Percentiles rank a stretch among this genome's conserved stretches.
phyloP scores from a whole-genome alignment of 2,888 invertebrate genomes.

The Hirtodrosophila histrioides region DNA sequence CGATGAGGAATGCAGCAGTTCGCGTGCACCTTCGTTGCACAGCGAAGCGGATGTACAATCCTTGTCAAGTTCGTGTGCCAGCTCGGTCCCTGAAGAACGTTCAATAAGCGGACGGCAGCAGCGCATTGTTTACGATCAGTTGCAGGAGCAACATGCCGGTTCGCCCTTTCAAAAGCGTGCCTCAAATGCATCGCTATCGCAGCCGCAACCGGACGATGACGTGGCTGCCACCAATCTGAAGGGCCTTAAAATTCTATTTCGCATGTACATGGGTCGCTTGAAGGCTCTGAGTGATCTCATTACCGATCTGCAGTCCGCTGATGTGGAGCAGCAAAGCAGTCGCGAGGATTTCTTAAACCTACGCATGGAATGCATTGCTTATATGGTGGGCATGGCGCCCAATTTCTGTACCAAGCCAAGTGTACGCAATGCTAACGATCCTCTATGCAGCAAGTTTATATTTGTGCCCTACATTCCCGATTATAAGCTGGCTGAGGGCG shows the following conservation, averaged over 20 bases:
- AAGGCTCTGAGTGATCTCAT: slow-evolving; percentile 81
- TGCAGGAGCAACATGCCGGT: slow-evolving; percentile 70
- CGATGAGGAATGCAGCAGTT: slow-evolving; percentile 73
- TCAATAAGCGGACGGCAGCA: slow-evolving; percentile 65
- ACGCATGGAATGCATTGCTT: slow-evolving; percentile 82
- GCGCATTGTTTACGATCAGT: slow-evolving; percentile 79
- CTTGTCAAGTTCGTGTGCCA: slow-evolving; percentile 76
- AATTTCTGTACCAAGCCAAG: slow-evolving; percentile 66
- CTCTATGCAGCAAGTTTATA: slow-evolving; percentile 48
- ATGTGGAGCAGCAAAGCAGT: slow-evolving; percentile 73
- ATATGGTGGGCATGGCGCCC: slow-evolving; percentile 72
- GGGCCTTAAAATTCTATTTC: slow-evolving; percentile 87
- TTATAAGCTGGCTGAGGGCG: slow-evolving; percentile 73
- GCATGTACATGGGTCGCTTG: slow-evolving; percentile 86
- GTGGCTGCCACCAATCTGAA: slow-evolving; percentile 78
- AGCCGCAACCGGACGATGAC: slow-evolving; percentile 62
- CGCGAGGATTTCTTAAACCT: slow-evolving; percentile 78
- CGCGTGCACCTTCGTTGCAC: slow-evolving; percentile 74
- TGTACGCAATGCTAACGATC: slow-evolving; percentile 42
- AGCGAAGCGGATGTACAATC: slow-evolving; percentile 81
- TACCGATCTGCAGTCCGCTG: slow-evolving; percentile 78
- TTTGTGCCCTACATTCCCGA: slow-evolving; percentile 82
- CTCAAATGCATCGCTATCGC: slow-evolving; percentile 74
- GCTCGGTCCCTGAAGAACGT: slow-evolving; percentile 76
- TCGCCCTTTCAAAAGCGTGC: slow-evolving; percentile 73